Percentiles rank a stretch among this genome's conserved stretches.
These are phyloP conservation scores for Ephialtes manifestator DNA, from an alignment of 2,888 invertebrate genomes.

Conservation along the genomic window DNA sequence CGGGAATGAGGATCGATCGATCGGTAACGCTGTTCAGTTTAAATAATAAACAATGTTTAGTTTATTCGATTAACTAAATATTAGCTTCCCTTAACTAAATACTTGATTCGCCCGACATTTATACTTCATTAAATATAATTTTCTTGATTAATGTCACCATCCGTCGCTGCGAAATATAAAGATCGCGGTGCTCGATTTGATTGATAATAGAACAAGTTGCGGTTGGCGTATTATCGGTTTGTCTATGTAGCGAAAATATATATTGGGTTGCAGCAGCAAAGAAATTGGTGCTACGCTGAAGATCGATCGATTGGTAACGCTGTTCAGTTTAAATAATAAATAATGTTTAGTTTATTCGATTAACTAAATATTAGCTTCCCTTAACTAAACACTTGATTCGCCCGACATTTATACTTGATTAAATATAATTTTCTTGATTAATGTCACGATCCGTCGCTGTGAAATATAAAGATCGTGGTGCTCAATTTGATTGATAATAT, in stretches of 20 bases:
- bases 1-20: slow-evolving; percentile 63
- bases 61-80: no score
- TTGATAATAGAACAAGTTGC: slow-evolving; percentile 7
- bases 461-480: slow-evolving; percentile 4
- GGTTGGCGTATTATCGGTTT: slow-evolving; percentile 34
- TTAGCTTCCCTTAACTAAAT: no score
- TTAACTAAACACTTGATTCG: no score
- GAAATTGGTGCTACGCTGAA: slow-evolving; percentile 48
- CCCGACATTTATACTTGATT: no score
- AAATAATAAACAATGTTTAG: no score
- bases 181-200: slow-evolving; percentile 23
- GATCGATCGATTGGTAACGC: slow-evolving; percentile 59
- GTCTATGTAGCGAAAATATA: slow-evolving; percentile 28
- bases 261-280: slow-evolving; percentile 11
- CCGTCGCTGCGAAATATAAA: slow-evolving; percentile 53
- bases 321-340: no score
- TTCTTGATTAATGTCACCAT: slow-evolving; percentile 44
- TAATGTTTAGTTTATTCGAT: no score
- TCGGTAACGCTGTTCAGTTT: slow-evolving; percentile 26
- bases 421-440: not conserved
- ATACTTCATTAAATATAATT: no score
- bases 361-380: no score
- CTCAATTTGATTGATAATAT: slow-evolving; percentile 6
- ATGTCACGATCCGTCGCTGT: slow-evolving; percentile 56
- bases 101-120: no score